These are phyloP conservation scores for Drosophila jambulina DNA, from an alignment of 1,140 invertebrate genomes.

Conservation along the genomic window DNA sequence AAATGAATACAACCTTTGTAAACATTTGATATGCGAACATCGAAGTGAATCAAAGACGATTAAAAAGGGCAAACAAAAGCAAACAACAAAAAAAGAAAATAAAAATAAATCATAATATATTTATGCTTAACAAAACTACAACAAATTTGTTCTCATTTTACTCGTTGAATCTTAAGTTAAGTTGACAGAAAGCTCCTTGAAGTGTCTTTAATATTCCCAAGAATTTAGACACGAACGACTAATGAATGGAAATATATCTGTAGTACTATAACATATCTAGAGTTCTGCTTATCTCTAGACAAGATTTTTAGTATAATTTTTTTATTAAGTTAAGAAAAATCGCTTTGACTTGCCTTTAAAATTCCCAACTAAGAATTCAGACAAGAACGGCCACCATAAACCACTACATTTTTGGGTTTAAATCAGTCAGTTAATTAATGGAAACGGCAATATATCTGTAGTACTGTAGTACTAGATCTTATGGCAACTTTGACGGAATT, in stretches of 20 bases:
- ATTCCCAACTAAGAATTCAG: background rate
- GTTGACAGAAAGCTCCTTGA: too few species aligned
- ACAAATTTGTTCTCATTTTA: conserved; percentile 1
- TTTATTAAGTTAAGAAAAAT: background rate
- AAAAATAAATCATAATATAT: conserved; percentile 54
- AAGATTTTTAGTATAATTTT: too few species aligned
- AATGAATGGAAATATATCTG: too few species aligned
- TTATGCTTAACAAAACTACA: conserved; percentile 78
- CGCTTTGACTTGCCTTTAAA: background rate
- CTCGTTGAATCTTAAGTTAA: background rate
- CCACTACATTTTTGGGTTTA: background rate
- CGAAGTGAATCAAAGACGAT: conserved; percentile 30
- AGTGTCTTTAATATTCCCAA: background rate
- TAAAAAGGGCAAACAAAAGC: conserved; percentile 32
- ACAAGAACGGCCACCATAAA: background rate
- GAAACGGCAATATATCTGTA: background rate
- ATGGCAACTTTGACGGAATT: too few species aligned
- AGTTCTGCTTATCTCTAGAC: too few species aligned
- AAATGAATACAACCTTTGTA: conserved; percentile 77
- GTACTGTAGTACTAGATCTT: background rate
- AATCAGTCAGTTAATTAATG: too few species aligned
- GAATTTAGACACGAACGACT: too few species aligned
- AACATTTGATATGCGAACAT: conserved; percentile 57
- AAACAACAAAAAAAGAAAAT: conserved; percentile 36
- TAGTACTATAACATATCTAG: too few species aligned